Conservation (phyloP, 2,113 vertebrate species). For the Perca fluviatilis region DNA sequence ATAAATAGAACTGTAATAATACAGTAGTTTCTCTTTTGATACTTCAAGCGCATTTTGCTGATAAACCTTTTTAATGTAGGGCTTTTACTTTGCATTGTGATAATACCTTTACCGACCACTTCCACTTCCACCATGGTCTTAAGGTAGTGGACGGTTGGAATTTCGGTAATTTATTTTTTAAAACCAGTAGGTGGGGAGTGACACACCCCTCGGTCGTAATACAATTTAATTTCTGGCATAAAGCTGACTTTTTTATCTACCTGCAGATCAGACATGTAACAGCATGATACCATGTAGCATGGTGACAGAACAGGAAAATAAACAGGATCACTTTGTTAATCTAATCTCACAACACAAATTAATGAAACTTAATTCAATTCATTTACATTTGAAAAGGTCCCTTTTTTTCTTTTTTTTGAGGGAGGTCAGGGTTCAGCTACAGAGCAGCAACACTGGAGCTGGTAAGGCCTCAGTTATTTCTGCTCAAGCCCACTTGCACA, state of each 20-base stretch:
- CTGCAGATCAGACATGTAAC: not conserved
- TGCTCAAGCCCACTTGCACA: not conserved
- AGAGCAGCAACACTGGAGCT: not conserved
- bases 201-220: too few relatives aligned
- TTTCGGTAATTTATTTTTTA: too few relatives aligned
- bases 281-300: not conserved
- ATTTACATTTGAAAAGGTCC: not conserved
- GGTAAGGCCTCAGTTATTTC: not conserved
- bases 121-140: not conserved
- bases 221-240: too few relatives aligned
- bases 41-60: too few relatives aligned
- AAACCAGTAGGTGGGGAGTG: too few relatives aligned
- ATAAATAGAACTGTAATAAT: too few relatives aligned
- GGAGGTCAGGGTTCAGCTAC: slow-evolving; percentile 9
- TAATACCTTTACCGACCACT: not conserved
- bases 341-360: not conserved
- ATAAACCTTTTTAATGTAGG: too few relatives aligned
- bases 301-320: not conserved
- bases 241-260: too few relatives aligned
- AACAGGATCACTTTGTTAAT: not conserved
- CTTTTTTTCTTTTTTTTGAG: not conserved
- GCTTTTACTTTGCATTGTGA: not conserved
- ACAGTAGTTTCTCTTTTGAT: too few relatives aligned
- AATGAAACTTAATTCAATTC: not conserved
- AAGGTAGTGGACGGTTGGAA: not conserved